Conservation (phyloP, 2,797 vertebrate species). For the Coregonus ussuriensis region DNA sequence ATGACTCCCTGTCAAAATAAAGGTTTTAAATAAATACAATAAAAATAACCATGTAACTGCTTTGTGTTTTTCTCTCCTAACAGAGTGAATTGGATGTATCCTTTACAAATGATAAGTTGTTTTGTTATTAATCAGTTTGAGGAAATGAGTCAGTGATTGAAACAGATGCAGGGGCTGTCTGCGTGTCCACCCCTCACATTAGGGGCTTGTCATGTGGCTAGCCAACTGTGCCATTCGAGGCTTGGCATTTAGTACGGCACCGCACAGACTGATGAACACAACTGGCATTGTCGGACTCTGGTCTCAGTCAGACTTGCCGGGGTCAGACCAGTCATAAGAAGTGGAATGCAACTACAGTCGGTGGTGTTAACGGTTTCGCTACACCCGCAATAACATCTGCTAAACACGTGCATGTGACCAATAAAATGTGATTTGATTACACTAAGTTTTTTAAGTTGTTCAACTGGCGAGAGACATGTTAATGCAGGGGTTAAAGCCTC, state of each 20-base stretch:
- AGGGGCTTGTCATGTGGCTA: neutral
- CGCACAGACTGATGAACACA: neutral
- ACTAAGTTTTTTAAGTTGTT: too few species aligned
- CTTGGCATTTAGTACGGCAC: neutral
- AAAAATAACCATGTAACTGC: neutral
- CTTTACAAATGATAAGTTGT: conserved; percentile 67
- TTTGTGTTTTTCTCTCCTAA: conserved; percentile 37
- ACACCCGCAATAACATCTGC: too few species aligned
- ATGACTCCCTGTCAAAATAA: too few species aligned
- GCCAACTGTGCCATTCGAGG: conserved; percentile 1
- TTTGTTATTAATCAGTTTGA: conserved; percentile 1
- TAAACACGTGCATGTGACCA: too few species aligned
- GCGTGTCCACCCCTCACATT: neutral
- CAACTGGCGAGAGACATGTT: too few species aligned
- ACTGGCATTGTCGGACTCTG: neutral
- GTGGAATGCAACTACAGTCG: too few species aligned
- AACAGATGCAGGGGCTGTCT: neutral
- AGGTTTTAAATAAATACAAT: too few species aligned
- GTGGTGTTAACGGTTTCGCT: too few species aligned
- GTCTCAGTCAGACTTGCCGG: neutral
- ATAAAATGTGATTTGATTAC: too few species aligned
- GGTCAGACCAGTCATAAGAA: too few species aligned
- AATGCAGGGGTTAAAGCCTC: too few species aligned
- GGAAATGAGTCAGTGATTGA: neutral
- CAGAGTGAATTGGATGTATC: conserved; percentile 99